phyloP scores from a whole-genome alignment of 2,113 vertebrate species.

The Lipophrys pholis region DNA sequence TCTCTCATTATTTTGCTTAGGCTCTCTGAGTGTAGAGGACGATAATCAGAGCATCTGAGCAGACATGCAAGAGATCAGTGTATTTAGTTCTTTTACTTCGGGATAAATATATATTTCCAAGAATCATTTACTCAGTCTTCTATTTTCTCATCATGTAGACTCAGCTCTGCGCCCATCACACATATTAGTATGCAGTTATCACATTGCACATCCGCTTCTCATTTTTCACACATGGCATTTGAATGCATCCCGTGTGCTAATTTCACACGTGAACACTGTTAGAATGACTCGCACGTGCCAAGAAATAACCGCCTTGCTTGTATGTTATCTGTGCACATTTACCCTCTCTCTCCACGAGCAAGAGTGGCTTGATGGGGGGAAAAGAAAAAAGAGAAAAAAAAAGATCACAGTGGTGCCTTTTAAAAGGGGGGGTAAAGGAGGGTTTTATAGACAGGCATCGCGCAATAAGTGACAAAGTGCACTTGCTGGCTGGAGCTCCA shows the following conservation, averaged over 20 bases:
- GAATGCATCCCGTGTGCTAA: slow-evolving; percentile 13
- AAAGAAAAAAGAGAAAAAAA: neutral
- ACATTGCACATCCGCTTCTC: neutral
- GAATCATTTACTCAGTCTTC: neutral
- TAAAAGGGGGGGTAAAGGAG: slow-evolving; percentile 12
- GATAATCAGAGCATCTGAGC: too few species aligned
- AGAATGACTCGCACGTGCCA: slow-evolving; percentile 11
- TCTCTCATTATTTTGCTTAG: too few species aligned
- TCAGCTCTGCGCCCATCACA: slow-evolving; percentile 1
- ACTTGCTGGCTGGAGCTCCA: slow-evolving; percentile 42
- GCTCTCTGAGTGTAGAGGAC: too few species aligned
- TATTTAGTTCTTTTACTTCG: too few species aligned
- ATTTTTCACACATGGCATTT: slow-evolving; percentile 3
- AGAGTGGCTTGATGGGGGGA: too few species aligned
- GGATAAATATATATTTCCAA: too few species aligned
- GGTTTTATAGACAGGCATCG: slow-evolving; percentile 43
- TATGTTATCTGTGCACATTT: slow-evolving; percentile 1
- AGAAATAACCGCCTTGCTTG: neutral
- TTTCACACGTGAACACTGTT: slow-evolving; percentile 20
- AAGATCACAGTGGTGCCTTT: slow-evolving; percentile 6
- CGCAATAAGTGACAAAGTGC: slow-evolving; percentile 50
- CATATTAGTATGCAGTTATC: slow-evolving; percentile 9
- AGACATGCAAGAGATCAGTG: too few species aligned
- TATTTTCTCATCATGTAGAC: neutral
- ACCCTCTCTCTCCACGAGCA: neutral